phyloP scores from a whole-genome alignment of 2,888 invertebrate species.

The Pandemis cinnamomeana region DNA sequence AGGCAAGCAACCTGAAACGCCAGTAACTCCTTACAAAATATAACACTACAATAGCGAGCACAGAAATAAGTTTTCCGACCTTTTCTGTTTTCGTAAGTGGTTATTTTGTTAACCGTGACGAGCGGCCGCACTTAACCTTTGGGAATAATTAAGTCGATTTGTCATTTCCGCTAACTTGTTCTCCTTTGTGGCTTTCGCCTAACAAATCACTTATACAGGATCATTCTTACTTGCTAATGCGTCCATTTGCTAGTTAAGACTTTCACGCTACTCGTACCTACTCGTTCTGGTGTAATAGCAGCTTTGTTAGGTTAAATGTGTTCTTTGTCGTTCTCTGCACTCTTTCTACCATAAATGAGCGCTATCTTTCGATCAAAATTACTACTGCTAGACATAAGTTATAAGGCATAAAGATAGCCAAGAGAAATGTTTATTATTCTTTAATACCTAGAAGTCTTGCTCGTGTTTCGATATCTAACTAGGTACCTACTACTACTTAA shows the following conservation, averaged over 20 bases:
- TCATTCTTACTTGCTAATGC: constrained; percentile 17
- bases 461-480: too few relatives aligned
- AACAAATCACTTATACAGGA: constrained; percentile 24
- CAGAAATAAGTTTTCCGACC: constrained; percentile 29
- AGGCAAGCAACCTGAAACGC: not conserved
- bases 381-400: too few relatives aligned
- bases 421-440: too few relatives aligned
- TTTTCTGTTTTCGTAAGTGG: constrained; percentile 35
- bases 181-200: constrained; percentile 31
- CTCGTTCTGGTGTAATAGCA: not conserved
- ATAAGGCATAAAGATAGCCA: too few relatives aligned
- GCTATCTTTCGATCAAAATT: too few relatives aligned
- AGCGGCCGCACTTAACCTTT: constrained; percentile 37
- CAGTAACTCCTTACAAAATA: constrained; percentile 6
- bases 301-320: not conserved
- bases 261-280: not conserved
- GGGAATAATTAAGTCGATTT: constrained; percentile 38
- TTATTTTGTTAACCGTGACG: constrained; percentile 38
- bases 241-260: constrained; percentile 9
- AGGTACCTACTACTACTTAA: too few relatives aligned
- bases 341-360: not conserved
- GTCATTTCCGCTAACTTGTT: constrained; percentile 38
- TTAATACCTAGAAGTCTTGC: too few relatives aligned
- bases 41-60: constrained; percentile 25
- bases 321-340: not conserved